A percentile compares a stretch with the other conserved stretches of the same genome.
Evolutionary conservation across 2,888 invertebrate genomes (phyloP).

Genomic region (Papilio gigon): DNA sequence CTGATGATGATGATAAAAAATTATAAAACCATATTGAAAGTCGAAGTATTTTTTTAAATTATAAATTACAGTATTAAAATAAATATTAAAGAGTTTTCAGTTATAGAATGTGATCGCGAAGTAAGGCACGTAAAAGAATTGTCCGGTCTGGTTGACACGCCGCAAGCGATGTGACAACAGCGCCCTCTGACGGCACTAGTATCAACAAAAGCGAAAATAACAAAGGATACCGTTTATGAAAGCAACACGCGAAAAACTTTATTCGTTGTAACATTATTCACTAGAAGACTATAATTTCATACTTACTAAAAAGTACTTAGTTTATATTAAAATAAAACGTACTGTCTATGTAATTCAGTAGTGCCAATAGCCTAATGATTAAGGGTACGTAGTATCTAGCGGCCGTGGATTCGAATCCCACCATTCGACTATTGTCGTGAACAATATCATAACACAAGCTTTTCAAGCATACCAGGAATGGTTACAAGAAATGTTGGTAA

Average conservation of each 20-base stretch:
- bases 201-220: conserved; percentile 38
- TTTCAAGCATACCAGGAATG: too few species aligned
- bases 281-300: neutral
- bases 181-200: conserved; percentile 24
- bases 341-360: too few species aligned
- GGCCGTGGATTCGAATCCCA: too few species aligned
- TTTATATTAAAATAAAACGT: neutral
- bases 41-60: too few species aligned
- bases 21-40: too few species aligned
- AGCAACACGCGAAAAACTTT: conserved; percentile 28
- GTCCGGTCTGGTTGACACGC: conserved; percentile 10
- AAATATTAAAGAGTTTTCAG: conserved; percentile 8
- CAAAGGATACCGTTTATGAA: conserved; percentile 35
- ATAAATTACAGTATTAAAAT: neutral
- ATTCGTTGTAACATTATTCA: neutral
- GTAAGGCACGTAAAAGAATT: conserved; percentile 34
- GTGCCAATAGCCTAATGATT: too few species aligned
- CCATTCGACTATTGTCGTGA: too few species aligned
- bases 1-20: too few species aligned
- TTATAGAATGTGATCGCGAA: conserved; percentile 24
- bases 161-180: conserved; percentile 35
- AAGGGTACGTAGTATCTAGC: too few species aligned
- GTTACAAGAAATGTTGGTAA: too few species aligned
- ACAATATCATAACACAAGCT: too few species aligned
- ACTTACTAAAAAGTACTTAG: neutral